Percentiles rank a stretch among this genome's conserved stretches.
Evolutionary conservation across 2,888 invertebrate genomes (phyloP).

Genomic region (Mesochorus sp.): DNA sequence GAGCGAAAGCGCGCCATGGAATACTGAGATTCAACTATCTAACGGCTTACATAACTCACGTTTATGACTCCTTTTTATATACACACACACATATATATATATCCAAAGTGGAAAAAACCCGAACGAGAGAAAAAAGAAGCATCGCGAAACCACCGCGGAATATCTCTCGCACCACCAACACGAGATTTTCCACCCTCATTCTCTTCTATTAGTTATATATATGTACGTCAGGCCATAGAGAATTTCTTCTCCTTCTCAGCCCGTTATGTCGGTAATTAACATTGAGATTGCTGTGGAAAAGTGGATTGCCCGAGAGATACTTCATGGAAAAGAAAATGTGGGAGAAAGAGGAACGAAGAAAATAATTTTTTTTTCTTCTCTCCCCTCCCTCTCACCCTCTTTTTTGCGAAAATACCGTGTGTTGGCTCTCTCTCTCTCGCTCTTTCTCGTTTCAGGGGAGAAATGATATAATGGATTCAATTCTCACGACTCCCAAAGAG

Average conservation of each 20-base stretch:
- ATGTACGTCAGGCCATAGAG: constrained; percentile 34
- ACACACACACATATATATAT: constrained; percentile 50
- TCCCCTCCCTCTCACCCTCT: too few species aligned
- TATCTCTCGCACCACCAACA: constrained; percentile 28
- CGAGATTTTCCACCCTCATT: constrained; percentile 54
- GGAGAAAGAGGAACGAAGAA: background rate
- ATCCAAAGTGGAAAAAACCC: constrained; percentile 52
- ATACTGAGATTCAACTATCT: constrained; percentile 82
- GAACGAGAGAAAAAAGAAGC: constrained; percentile 27
- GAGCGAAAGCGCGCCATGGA: constrained; percentile 79
- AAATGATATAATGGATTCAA: constrained; percentile 48
- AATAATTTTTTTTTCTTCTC: constrained; percentile 32
- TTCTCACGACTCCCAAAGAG: constrained; percentile 35
- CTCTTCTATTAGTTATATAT: background rate
- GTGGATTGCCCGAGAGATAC: constrained; percentile 40
- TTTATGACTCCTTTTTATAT: constrained; percentile 79
- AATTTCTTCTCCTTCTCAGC: constrained; percentile 30
- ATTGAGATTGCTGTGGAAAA: constrained; percentile 64
- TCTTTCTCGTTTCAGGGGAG: background rate
- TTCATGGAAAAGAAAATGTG: constrained; percentile 24
- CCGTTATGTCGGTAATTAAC: constrained; percentile 66
- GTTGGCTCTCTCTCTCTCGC: background rate
- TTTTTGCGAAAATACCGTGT: constrained; percentile 32
- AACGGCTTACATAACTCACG: constrained; percentile 80
- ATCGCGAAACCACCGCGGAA: constrained; percentile 34